phyloP scores from a whole-genome alignment of 92 coral and sea anemone genomes.

The Desmophyllum pertusum region DNA sequence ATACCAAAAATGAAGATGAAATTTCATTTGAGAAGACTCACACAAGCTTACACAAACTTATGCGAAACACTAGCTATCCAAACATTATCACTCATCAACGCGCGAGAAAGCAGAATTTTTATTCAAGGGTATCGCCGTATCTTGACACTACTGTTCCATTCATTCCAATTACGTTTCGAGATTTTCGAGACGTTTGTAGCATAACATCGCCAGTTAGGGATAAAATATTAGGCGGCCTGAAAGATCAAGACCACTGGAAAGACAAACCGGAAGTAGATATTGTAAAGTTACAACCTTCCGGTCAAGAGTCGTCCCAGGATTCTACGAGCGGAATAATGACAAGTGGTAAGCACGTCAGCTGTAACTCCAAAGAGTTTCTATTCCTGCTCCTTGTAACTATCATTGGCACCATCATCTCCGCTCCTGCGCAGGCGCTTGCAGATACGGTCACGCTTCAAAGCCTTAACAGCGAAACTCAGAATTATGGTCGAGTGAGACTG shows the following conservation, averaged over 20 bases:
- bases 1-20: neutral
- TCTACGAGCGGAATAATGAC: neutral
- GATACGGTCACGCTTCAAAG: conserved; percentile 91
- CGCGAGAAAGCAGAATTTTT: neutral
- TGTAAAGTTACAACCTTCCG: neutral
- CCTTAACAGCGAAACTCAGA: conserved; percentile 84
- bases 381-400: conserved; percentile 82
- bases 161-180: conserved; percentile 5
- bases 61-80: neutral
- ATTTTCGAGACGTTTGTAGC: conserved; percentile 3
- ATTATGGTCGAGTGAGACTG: conserved; percentile 87
- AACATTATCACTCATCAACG: neutral
- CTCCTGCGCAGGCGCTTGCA: conserved; percentile 91
- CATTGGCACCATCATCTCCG: conserved; percentile 85
- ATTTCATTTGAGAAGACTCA: conserved; percentile 6
- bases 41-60: neutral
- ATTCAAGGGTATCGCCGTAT: conserved; percentile 33
- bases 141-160: conserved; percentile 41
- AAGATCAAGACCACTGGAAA: neutral
- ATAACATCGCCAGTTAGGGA: neutral
- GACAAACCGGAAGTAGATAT: conserved; percentile 2
- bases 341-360: conserved; percentile 31
- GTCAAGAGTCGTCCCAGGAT: conserved; percentile 15
- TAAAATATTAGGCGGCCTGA: neutral
- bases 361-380: conserved; percentile 70